Evolutionary conservation across 1,140 invertebrate species (phyloP).

Genomic region (Aricia agestis): DNA sequence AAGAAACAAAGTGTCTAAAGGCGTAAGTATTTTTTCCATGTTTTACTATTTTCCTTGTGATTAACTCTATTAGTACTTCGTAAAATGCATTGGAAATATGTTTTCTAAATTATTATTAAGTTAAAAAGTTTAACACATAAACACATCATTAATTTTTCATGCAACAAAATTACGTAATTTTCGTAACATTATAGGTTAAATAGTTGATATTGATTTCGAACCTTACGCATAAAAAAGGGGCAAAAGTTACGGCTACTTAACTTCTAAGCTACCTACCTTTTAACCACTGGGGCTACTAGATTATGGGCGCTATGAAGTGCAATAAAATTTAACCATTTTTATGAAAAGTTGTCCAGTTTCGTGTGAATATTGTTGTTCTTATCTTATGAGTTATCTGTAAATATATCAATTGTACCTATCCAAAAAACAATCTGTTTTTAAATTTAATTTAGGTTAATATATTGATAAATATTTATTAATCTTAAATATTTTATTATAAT

Average conservation of each 20-base stretch:
- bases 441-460: no score
- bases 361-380: no score
- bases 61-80: background rate
- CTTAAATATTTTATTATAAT: no score
- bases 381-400: no score
- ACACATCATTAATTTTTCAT: background rate
- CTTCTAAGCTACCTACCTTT: no score
- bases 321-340: no score
- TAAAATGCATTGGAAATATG: background rate
- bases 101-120: background rate
- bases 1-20: slow-evolving; percentile 51
- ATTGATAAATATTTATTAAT: no score
- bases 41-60: slow-evolving; percentile 5
- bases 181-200: background rate
- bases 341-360: no score
- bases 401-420: no score
- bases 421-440: no score
- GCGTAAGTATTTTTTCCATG: slow-evolving; percentile 44
- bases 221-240: no score
- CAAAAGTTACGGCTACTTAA: no score
- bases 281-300: background rate
- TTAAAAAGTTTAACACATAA: background rate
- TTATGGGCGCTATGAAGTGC: background rate
- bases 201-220: background rate
- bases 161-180: slow-evolving; percentile 14